phyloP scores from a whole-genome alignment of 2,113 vertebrate genomes.

The Benthochromis sp. region DNA sequence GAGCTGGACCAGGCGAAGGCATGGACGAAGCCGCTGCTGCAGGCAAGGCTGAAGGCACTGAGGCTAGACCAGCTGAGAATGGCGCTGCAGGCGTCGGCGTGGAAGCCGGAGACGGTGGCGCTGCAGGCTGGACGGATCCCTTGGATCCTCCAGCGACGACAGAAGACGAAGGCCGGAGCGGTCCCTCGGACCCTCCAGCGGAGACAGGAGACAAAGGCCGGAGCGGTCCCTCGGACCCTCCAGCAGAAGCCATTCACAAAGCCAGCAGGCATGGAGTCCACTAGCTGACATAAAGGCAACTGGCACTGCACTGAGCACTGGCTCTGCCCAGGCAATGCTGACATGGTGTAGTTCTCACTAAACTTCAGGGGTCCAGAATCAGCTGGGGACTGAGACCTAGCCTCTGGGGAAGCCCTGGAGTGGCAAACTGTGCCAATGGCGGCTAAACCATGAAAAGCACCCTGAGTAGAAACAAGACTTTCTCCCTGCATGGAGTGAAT shows the following conservation, averaged over 20 bases:
- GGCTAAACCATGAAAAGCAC: fast-evolving
- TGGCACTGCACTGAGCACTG: neutral
- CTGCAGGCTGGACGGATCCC: no score
- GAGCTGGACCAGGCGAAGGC: no score
- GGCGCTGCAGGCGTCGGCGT: no score
- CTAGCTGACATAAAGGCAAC: fast-evolving
- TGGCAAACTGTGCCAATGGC: neutral
- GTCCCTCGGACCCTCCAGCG: neutral
- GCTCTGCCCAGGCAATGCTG: neutral
- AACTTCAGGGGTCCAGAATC: neutral
- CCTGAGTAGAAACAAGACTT: fast-evolving
- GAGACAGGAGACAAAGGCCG: fast-evolving
- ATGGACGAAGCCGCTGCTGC: no score
- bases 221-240: neutral
- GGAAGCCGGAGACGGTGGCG: no score
- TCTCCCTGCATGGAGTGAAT: no score
- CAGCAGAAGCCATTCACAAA: neutral
- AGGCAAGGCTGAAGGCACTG: no score
- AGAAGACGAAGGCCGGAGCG: fast-evolving
- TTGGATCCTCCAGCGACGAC: no score
- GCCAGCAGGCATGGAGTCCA: neutral
- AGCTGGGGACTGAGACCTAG: neutral
- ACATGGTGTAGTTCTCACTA: neutral
- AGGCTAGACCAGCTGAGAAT: no score
- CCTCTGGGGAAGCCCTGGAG: neutral